phyloP scores from a whole-genome alignment of 2,888 invertebrate genomes.

The Euspilapteryx auroguttella region DNA sequence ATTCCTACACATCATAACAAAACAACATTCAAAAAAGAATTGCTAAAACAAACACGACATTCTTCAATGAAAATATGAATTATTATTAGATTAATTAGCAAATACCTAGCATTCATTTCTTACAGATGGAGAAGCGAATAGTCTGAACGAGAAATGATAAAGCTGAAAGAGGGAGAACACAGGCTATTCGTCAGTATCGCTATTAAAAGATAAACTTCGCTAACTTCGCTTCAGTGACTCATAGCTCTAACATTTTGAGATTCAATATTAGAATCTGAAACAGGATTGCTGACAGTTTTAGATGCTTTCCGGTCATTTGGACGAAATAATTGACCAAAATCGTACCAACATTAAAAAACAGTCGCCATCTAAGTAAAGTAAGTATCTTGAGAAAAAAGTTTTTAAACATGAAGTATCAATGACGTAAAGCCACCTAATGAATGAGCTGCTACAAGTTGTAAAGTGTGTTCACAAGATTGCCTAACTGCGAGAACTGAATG shows the following conservation, averaged over 20 bases:
- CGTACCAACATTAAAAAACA: not conserved
- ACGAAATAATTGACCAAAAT: constrained; percentile 6
- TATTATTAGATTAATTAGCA: too few relatives aligned
- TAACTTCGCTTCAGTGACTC: constrained; percentile 33
- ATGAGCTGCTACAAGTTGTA: constrained; percentile 48
- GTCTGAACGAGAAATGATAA: constrained; percentile 26
- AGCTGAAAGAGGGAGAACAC: constrained; percentile 21
- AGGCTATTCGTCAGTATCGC: constrained; percentile 20
- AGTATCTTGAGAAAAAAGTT: too few relatives aligned
- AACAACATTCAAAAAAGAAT: too few relatives aligned
- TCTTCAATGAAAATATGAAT: too few relatives aligned
- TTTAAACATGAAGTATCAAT: too few relatives aligned
- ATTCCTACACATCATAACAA: too few relatives aligned
- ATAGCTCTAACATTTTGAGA: constrained; percentile 19
- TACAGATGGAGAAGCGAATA: too few relatives aligned
- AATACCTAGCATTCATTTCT: too few relatives aligned
- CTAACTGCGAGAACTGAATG: constrained; percentile 52
- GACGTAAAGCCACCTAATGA: constrained; percentile 32
- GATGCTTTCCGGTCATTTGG: constrained; percentile 11
- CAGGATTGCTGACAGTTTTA: not conserved
- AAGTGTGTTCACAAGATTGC: constrained; percentile 51
- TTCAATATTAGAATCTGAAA: constrained; percentile 14
- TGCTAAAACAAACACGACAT: too few relatives aligned
- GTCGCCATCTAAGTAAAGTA: too few relatives aligned
- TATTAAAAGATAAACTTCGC: constrained; percentile 15